Evolutionary conservation across 2,797 vertebrate species (phyloP), one percentile per base, ranked within the genome.

Genomic region (Phrynocephalus vlangalii): DNA sequence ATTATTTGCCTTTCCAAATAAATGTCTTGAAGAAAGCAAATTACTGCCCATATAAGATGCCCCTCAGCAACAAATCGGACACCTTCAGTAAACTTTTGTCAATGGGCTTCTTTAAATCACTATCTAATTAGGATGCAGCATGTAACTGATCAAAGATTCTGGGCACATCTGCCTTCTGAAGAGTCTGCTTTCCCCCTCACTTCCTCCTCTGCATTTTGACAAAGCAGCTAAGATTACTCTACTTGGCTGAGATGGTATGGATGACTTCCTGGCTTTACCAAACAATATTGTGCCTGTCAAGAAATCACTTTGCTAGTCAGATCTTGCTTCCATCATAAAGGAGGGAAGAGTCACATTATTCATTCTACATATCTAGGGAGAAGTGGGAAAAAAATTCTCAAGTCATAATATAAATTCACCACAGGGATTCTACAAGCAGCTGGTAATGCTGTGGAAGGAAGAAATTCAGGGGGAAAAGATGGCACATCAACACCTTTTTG

Each of bases 11-110:
- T 77, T 77, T 85, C 79, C 24, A 82, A 88, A 75, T 87, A 52
- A 72, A 33, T 78, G 82, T 5, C 3, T 6, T n/a, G 44, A 67
- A 85, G 16, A 85, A 44, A 73, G 38, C 60, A 24, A 81, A 86
- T 71, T 15, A 63, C 38, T 5, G 5, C n/a, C 10, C 15, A 72
- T 87, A 76, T 86, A 82, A 81, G 9, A 18, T 83, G 44, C 56
- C 73, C 88, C 67, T 83, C 68, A 7, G 68, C 63, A 90, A 89
- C 63, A 90, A 89, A 81, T n/a, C 1, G 22, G 44, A 90, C 56
- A 85, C 84, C 44, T 81, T 86, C 70, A 28, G 80, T 48, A 83
- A 85, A 78, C 60, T 76, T 93, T 88, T 88, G 88, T 90, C 85
- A 83, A 3, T 33, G 63, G 79, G 63, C 63, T 91, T 86, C 30